These are phyloP conservation scores for Homalodisca vitripennis DNA, from an alignment of 1,140 invertebrate genomes.

Conservation along the genomic window DNA sequence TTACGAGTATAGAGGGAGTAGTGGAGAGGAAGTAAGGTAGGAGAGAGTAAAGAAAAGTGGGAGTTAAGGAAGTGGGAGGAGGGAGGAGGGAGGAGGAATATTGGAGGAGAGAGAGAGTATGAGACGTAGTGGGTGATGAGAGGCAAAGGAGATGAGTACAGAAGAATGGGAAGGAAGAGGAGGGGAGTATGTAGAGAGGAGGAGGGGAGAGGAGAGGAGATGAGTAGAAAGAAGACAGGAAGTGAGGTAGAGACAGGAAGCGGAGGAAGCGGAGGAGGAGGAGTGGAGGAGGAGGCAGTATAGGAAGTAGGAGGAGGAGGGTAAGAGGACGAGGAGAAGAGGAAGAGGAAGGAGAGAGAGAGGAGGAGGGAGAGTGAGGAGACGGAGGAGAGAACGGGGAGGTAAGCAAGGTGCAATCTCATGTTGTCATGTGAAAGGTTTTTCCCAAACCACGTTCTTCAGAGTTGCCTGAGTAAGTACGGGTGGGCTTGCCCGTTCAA, in stretches of 20 bases:
- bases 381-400: no score
- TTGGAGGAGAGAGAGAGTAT: neutral
- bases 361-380: no score
- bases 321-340: conserved; percentile 4
- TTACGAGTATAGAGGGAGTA: no score
- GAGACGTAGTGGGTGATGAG: neutral
- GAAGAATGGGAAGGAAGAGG: neutral
- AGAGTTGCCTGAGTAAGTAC: no score
- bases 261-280: neutral
- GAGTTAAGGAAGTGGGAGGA: no score
- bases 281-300: neutral
- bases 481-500: no score
- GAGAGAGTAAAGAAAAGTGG: no score
- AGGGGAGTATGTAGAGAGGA: neutral
- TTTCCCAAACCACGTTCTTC: no score
- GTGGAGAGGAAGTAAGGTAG: no score
- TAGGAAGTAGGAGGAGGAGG: neutral
- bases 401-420: no score
- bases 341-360: neutral
- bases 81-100: neutral
- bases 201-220: neutral
- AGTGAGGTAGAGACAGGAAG: neutral
- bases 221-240: neutral
- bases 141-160: neutral
- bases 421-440: no score